Evolutionary conservation across 1,140 invertebrate species (phyloP).

Genomic region (Ips typographus): DNA sequence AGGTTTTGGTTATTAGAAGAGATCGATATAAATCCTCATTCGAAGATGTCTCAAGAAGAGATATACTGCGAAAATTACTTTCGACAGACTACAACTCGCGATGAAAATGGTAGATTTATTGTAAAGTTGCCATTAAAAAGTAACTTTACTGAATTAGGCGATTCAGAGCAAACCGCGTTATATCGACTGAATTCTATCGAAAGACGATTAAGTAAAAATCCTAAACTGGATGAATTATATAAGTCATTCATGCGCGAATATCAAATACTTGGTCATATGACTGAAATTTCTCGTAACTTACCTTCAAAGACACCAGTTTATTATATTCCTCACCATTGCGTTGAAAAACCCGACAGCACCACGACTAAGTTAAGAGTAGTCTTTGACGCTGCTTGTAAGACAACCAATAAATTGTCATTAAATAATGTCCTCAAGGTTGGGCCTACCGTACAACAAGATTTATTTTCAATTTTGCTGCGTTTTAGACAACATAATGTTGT

Average conservation of each 20-base stretch:
- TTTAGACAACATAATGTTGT: no score
- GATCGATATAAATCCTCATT: not conserved
- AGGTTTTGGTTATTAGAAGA: conserved; percentile 28
- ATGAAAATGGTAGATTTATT: conserved; percentile 30
- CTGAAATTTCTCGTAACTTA: conserved; percentile 16
- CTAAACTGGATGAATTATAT: conserved; percentile 43
- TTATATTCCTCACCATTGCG: no score
- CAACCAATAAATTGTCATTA: no score
- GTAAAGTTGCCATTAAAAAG: conserved; percentile 31
- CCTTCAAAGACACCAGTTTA: conserved; percentile 12
- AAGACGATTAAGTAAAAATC: conserved; percentile 29
- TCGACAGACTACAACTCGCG: conserved; percentile 8
- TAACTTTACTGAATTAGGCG: conserved; percentile 31
- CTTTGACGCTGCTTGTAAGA: no score
- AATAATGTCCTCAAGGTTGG: no score
- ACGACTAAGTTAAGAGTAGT: no score
- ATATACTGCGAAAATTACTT: conserved; percentile 34
- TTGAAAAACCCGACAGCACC: no score
- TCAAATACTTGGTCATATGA: conserved; percentile 49
- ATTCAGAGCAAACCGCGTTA: conserved; percentile 35
- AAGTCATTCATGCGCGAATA: conserved; percentile 50
- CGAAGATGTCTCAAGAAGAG: conserved; percentile 26
- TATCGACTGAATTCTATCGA: conserved; percentile 35
- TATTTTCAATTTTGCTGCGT: no score
- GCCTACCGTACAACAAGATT: no score